Conservation (phyloP, 2,888 invertebrate genomes). For the Esperia sulphurella region DNA sequence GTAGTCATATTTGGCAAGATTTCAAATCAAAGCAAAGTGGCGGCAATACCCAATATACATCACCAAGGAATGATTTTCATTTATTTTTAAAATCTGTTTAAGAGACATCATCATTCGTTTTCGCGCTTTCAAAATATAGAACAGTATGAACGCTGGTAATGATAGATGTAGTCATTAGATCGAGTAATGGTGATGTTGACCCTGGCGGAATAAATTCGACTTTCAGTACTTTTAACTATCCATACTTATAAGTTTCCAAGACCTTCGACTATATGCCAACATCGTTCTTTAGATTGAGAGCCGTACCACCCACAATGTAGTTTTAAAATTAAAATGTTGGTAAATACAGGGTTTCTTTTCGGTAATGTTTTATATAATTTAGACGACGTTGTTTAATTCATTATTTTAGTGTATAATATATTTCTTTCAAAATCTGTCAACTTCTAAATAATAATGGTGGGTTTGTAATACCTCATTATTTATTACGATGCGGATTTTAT, state of each 20-base stretch:
- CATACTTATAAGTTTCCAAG: background rate
- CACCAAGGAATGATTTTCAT: constrained; percentile 16
- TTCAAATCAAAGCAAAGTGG: constrained; percentile 44
- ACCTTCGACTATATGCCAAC: background rate
- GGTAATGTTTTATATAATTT: too few species aligned
- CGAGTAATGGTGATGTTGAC: too few species aligned
- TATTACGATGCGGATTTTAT: too few species aligned
- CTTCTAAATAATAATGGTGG: too few species aligned
- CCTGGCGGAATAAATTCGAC: background rate
- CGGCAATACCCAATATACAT: constrained; percentile 15
- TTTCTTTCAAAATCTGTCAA: too few species aligned
- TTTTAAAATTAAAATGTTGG: too few species aligned
- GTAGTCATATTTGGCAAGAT: constrained; percentile 52
- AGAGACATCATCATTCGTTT: constrained; percentile 1
- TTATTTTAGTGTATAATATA: too few species aligned
- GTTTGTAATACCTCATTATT: too few species aligned
- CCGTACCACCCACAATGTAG: too few species aligned
- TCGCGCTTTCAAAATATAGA: background rate
- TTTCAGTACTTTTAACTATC: background rate
- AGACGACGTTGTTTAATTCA: too few species aligned
- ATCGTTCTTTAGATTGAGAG: background rate
- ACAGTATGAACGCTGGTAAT: background rate
- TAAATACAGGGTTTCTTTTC: too few species aligned
- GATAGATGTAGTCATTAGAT: background rate
- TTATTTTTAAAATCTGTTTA: constrained; percentile 15